These are phyloP conservation scores for Hybognathus amarus DNA, from an alignment of 2,797 vertebrate genomes.

Conservation along the genomic window DNA sequence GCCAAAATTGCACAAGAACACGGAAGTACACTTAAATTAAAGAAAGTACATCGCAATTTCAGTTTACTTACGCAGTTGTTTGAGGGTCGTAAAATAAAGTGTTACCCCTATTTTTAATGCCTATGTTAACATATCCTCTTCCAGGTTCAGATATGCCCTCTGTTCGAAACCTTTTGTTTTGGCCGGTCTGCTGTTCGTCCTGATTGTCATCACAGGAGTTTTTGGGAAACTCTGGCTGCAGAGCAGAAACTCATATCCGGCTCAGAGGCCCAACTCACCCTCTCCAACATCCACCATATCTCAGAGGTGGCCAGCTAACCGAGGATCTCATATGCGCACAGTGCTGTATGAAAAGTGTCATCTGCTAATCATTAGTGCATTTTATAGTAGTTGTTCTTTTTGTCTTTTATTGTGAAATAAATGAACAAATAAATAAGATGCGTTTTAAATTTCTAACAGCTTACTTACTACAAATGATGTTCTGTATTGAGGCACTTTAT, in stretches of 20 bases:
- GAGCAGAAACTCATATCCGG: constrained; percentile 77
- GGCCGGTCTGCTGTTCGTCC: constrained; percentile 72
- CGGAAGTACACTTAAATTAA: too few relatives aligned
- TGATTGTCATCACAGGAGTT: constrained; percentile 76
- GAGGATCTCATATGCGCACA: constrained; percentile 14
- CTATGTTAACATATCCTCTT: constrained; percentile 39
- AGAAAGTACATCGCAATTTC: too few relatives aligned
- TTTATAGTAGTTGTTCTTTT: constrained; percentile 16
- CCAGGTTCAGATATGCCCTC: constrained; percentile 68
- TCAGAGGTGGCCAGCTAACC: constrained; percentile 81
- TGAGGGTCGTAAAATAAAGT: too few relatives aligned
- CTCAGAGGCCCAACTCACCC: constrained; percentile 79
- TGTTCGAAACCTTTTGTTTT: constrained; percentile 79
- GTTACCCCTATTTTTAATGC: neutral
- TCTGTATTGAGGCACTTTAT: neutral
- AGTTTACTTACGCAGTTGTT: too few relatives aligned
- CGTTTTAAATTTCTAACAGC: neutral
- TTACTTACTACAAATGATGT: neutral
- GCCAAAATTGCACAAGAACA: too few relatives aligned
- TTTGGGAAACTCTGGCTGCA: constrained; percentile 80
- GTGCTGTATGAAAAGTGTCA: constrained; percentile 10
- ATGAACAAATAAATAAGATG: neutral
- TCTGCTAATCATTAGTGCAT: constrained; percentile 33
- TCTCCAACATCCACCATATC: constrained; percentile 80
- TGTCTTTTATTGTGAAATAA: constrained; percentile 33